Percentiles rank a stretch among this genome's conserved stretches.
phyloP scores from a whole-genome alignment of 1,140 invertebrate species.

The Pinna nobilis region DNA sequence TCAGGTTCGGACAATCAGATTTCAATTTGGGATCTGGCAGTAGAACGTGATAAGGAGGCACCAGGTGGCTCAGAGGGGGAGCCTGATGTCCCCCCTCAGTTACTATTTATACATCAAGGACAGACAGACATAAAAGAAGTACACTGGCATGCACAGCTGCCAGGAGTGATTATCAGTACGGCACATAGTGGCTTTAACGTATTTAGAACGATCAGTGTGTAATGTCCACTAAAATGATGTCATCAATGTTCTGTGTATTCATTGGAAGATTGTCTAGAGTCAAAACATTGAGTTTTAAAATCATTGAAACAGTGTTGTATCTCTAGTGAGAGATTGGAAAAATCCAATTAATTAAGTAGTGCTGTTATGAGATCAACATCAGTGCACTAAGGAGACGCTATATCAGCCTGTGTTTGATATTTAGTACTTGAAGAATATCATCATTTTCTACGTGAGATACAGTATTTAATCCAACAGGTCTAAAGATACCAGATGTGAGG shows the following conservation, averaged over 20 bases:
- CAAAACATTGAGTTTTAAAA: too few relatives aligned
- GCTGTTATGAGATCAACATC: too few relatives aligned
- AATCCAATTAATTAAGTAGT: too few relatives aligned
- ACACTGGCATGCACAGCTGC: conserved; percentile 98
- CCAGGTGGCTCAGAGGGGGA: conserved; percentile 61
- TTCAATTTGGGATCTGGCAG: conserved; percentile 96
- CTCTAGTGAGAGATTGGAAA: too few relatives aligned
- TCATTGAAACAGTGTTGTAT: too few relatives aligned
- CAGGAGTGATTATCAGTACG: conserved; percentile 95
- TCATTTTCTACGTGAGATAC: too few relatives aligned
- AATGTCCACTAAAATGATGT: conserved; percentile 62
- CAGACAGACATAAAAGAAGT: conserved; percentile 98
- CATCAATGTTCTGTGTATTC: background rate
- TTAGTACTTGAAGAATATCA: too few relatives aligned
- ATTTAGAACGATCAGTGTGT: conserved; percentile 98
- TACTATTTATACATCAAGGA: conserved; percentile 99
- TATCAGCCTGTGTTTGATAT: too few relatives aligned
- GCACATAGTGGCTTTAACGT: conserved; percentile 96
- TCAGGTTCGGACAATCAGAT: conserved; percentile 96
- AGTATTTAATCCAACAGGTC: too few relatives aligned
- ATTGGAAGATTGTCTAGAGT: too few relatives aligned
- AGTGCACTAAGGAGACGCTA: too few relatives aligned
- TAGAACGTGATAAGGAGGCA: conserved; percentile 85
- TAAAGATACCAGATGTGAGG: too few relatives aligned
- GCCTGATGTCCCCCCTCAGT: conserved; percentile 90